phyloP scores from a whole-genome alignment of 2,797 vertebrate species.

The Hozukius guyotensis region DNA sequence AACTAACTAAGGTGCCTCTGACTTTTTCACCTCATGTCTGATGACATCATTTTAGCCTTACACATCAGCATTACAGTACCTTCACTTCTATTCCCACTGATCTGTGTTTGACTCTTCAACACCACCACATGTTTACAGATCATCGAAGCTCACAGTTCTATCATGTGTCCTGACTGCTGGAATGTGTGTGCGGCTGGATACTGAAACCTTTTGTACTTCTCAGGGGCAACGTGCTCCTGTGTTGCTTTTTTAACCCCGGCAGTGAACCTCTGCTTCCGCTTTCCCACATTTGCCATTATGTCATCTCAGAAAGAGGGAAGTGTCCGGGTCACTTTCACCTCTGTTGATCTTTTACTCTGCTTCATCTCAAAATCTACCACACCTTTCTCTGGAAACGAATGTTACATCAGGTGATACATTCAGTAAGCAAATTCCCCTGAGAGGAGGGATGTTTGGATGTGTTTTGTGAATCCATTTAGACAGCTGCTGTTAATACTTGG shows the following conservation, averaged over 20 bases:
- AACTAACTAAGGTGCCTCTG: not conserved
- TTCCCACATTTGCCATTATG: slow-evolving; percentile 45
- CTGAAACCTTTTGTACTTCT: not conserved
- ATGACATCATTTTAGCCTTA: slow-evolving; percentile 27
- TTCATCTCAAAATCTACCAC: slow-evolving; percentile 13
- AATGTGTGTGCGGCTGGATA: slow-evolving; percentile 7
- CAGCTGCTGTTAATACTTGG: slow-evolving; percentile 66
- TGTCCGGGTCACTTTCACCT: slow-evolving; percentile 39
- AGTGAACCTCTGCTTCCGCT: slow-evolving; percentile 42
- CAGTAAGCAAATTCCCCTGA: slow-evolving; percentile 41
- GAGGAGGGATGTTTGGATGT: slow-evolving; percentile 54
- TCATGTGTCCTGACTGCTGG: slow-evolving; percentile 12
- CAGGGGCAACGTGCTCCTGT: not conserved
- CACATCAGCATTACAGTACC: slow-evolving; percentile 2
- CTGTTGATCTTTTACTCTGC: not conserved
- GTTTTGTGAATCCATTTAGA: slow-evolving; percentile 65
- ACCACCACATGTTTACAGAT: slow-evolving; percentile 30
- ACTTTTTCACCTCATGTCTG: slow-evolving; percentile 4
- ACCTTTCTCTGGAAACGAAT: slow-evolving; percentile 35
- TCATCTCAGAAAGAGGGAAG: slow-evolving; percentile 38
- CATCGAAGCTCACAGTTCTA: slow-evolving; percentile 5
- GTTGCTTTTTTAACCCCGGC: slow-evolving; percentile 52
- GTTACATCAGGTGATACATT: slow-evolving; percentile 47
- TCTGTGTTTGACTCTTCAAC: slow-evolving; percentile 19
- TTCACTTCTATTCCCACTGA: not conserved